Percentiles rank a stretch among this genome's conserved stretches.
These are phyloP conservation scores for Platycercus adscitus DNA, from an alignment of 2,113 vertebrate species.

Conservation along the genomic window DNA sequence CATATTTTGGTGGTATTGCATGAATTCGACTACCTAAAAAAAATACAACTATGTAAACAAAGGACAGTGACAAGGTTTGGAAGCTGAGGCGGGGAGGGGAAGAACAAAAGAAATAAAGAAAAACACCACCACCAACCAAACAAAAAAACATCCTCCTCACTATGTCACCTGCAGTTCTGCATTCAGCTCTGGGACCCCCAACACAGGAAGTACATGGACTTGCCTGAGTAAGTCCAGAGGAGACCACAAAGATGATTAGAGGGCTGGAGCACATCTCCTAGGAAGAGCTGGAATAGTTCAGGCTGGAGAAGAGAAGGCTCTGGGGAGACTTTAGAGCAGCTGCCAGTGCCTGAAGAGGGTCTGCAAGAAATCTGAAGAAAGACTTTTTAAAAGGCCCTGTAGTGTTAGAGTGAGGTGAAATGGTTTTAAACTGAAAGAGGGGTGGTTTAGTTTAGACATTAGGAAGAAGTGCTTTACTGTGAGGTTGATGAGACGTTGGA, in stretches of 20 bases:
- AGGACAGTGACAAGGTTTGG: neutral
- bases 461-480: neutral
- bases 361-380: neutral
- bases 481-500: neutral
- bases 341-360: neutral
- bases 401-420: neutral
- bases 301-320: neutral
- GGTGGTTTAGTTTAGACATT: neutral
- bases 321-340: neutral
- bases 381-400: neutral
- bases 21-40: neutral
- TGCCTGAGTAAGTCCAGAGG: neutral
- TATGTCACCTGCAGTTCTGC: neutral
- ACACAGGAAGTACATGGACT: neutral
- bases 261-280: neutral
- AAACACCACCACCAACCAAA: accelerated
- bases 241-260: neutral
- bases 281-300: neutral
- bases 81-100: accelerated
- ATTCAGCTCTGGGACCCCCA: neutral
- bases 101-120: too few relatives aligned
- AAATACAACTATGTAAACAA: neutral
- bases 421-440: neutral
- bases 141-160: neutral
- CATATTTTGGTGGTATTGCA: neutral